Percentiles rank a stretch among this genome's conserved stretches.
Conservation (phyloP, 2,888 invertebrate species). For the Acanthoscelides obtectus region DNA sequence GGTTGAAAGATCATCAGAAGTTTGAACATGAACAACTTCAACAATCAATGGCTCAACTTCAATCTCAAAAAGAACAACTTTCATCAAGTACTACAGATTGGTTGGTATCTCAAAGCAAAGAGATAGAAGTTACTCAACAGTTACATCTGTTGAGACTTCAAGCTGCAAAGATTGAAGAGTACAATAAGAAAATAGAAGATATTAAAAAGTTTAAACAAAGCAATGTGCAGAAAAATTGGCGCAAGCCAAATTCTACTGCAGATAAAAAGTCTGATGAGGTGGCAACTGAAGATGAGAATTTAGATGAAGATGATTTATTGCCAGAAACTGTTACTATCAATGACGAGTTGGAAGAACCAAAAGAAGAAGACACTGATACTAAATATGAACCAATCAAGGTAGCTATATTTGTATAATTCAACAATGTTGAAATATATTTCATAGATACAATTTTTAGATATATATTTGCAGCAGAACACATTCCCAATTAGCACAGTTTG, state of each 20-base stretch:
- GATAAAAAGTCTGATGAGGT: constrained; percentile 30
- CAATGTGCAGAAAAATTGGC: constrained; percentile 18
- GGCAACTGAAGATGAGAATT: constrained; percentile 18
- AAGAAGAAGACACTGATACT: constrained; percentile 41
- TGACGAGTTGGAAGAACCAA: constrained; percentile 33
- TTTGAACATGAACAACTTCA: constrained; percentile 52
- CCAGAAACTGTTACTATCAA: constrained; percentile 45
- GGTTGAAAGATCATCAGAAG: constrained; percentile 75
- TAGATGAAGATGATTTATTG: constrained; percentile 52
- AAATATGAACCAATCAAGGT: constrained; percentile 46
- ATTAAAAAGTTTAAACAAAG: constrained; percentile 18
- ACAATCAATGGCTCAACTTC: constrained; percentile 51
- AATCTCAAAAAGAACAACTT: constrained; percentile 49
- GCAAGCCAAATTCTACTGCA: constrained; percentile 30
- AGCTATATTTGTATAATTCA: constrained; percentile 8
- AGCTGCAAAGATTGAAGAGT: constrained; percentile 54
- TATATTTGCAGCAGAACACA: constrained; percentile 96
- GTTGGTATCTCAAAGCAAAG: constrained; percentile 70
- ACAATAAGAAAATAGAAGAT: constrained; percentile 52
- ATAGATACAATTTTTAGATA: constrained; percentile 56
- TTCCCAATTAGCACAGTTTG: constrained; percentile 92
- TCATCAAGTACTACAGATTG: constrained; percentile 59
- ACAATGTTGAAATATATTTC: constrained; percentile 1
- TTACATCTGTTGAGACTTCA: constrained; percentile 55
- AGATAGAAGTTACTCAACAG: constrained; percentile 60